phyloP scores from a whole-genome alignment of 2,797 vertebrate species.

The Australoheros facetus region DNA sequence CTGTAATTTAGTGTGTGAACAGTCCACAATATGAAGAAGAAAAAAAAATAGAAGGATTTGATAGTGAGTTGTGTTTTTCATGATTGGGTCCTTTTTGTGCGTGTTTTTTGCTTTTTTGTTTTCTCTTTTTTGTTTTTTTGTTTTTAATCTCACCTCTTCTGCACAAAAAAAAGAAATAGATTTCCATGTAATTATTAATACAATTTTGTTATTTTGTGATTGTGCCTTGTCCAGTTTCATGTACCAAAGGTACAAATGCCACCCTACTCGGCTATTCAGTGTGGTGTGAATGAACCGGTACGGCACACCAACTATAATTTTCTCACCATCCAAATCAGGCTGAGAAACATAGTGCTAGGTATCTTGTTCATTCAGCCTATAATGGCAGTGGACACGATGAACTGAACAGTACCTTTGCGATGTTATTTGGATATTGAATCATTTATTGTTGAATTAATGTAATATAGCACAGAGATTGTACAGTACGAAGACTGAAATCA shows the following conservation, averaged over 20 bases:
- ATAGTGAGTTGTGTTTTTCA: not conserved
- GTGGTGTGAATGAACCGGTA: not conserved
- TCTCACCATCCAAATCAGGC: not conserved
- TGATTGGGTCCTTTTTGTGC: not conserved
- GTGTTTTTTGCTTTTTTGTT: not conserved
- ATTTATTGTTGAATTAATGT: not conserved
- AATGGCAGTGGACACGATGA: not conserved
- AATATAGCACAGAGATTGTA: not conserved
- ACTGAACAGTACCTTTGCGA: not conserved
- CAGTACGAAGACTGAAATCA: not conserved
- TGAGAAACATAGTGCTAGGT: not conserved
- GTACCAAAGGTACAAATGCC: not conserved
- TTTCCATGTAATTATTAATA: not conserved
- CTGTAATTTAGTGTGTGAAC: conserved; percentile 24
- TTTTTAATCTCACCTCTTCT: not conserved
- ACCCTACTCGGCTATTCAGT: not conserved
- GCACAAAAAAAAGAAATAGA: not conserved
- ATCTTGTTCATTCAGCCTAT: not conserved
- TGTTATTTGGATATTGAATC: not conserved
- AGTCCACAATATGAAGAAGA: conserved; percentile 4
- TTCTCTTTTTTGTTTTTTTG: not conserved
- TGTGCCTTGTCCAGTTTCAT: not conserved
- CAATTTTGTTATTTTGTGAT: not conserved
- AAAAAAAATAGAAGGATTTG: conserved; percentile 5
- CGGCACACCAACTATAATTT: not conserved